Base-by-base conservation (phyloP, 1,140 invertebrate genomes). In the Rhopalosiphum padi region DNA sequence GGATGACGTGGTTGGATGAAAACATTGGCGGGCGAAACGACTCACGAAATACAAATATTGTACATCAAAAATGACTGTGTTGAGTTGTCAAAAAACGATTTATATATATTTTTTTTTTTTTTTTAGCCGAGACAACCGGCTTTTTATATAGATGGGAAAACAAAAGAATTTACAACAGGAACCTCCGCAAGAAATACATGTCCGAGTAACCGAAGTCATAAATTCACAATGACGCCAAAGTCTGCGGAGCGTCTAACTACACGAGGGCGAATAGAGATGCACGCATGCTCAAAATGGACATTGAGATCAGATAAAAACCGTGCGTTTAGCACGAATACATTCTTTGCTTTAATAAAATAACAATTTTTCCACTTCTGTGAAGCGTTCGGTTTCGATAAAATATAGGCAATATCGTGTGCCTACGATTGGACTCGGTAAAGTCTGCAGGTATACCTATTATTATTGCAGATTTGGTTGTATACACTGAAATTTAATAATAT, bases 241-340 rank as follows among this genome's bases (percentile, higher is more conserved):
- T 91, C 68, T 35, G 53, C 46, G 83, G 60, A 91, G 68, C 83
- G 48, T 82, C 30, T 9, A 91, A n/a, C 30, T 91, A 91, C 90
- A 48, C 60, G 90, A 91, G 90, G 90, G 43, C 30, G 90, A 77
- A 91, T 91, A 91, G 53, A 91, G 90, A 68, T n/a, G 89, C 89
- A 68, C 89, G 87, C 87, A 53, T 53, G 87, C 87, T 89, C 48
- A 23, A 89, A 89, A 89, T 53, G 48, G 48, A 53, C 87, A 37
- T 89, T 0, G 48, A 53, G 87, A 90, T 90, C 89, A 60, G 89
- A 90, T 90, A 90, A 60, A 90, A n/a, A 60, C 37, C 9, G 22
- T n/a, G 85, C 22, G 87, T 89, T 89, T 89, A 89, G 86, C 46
- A n/a, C 86, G 43, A 48, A 46, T 87, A 46, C 37, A 55, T 37